phyloP scores from a whole-genome alignment of 2,113 vertebrate species.

The Zapornia atra region DNA sequence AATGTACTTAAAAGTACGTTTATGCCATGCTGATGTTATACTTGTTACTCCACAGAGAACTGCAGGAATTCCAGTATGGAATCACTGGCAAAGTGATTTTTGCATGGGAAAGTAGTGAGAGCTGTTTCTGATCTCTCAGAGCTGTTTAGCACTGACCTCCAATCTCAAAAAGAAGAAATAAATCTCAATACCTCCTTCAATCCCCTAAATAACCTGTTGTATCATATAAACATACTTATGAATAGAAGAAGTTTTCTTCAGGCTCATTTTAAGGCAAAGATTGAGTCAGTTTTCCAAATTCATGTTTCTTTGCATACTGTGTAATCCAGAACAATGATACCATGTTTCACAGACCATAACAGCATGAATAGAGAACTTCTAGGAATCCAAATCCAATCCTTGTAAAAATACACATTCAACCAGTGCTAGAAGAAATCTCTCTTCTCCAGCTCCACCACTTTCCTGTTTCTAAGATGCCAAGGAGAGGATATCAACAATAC shows the following conservation, averaged over 20 bases:
- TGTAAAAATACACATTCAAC: not conserved
- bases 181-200: not conserved
- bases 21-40: not conserved
- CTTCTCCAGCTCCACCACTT: not conserved
- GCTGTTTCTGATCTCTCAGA: not conserved
- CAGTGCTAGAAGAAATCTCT: not conserved
- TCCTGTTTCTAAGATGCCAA: not conserved
- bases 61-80: not conserved
- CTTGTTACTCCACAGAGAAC: not conserved
- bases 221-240: not conserved
- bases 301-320: not conserved
- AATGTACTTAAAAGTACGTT: not conserved
- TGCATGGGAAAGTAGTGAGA: not conserved
- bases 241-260: not conserved
- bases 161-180: not conserved
- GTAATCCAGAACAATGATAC: not conserved
- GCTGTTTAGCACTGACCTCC: not conserved
- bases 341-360: not conserved
- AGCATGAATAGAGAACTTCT: not conserved
- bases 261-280: not conserved
- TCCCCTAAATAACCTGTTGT: not conserved
- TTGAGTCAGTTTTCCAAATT: not conserved
- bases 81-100: not conserved
- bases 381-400: not conserved
- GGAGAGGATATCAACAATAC: not conserved